Evolutionary conservation across 2,888 invertebrate species (phyloP).

Genomic region (Drosophila rellima): DNA sequence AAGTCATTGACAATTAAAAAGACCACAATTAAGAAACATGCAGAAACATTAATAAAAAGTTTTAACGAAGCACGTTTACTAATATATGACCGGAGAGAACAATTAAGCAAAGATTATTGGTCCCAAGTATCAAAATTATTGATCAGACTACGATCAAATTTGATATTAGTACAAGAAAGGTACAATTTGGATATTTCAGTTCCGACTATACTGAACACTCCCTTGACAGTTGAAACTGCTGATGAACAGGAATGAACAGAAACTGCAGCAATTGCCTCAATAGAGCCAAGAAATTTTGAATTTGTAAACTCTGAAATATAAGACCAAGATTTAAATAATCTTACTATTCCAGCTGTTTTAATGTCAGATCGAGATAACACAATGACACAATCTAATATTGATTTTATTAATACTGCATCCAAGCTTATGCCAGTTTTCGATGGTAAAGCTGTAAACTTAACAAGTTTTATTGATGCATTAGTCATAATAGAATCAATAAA

Average conservation of each 20-base stretch:
- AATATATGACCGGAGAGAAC: conserved; percentile 4
- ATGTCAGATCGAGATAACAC: too few relatives aligned
- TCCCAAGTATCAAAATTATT: conserved; percentile 26
- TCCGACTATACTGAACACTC: conserved; percentile 25
- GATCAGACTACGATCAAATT: conserved; percentile 21
- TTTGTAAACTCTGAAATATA: too few relatives aligned
- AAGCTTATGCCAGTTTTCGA: too few relatives aligned
- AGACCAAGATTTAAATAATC: too few relatives aligned
- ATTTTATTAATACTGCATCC: too few relatives aligned
- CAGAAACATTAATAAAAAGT: not conserved
- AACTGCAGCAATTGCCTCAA: too few relatives aligned
- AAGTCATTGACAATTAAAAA: conserved; percentile 1
- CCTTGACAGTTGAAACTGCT: conserved; percentile 25
- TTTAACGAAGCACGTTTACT: conserved; percentile 10
- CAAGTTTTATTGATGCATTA: too few relatives aligned
- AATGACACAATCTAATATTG: too few relatives aligned
- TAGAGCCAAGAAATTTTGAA: too few relatives aligned
- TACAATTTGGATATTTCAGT: conserved; percentile 22
- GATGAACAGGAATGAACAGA: conserved; percentile 30
- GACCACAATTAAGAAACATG: conserved; percentile 4
- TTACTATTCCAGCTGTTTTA: too few relatives aligned
- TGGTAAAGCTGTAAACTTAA: too few relatives aligned
- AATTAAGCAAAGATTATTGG: conserved; percentile 26
- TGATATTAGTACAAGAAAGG: conserved; percentile 20
- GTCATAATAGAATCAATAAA: too few relatives aligned